Conservation (phyloP, 2,113 vertebrate species). For the Micromys minutus region DNA sequence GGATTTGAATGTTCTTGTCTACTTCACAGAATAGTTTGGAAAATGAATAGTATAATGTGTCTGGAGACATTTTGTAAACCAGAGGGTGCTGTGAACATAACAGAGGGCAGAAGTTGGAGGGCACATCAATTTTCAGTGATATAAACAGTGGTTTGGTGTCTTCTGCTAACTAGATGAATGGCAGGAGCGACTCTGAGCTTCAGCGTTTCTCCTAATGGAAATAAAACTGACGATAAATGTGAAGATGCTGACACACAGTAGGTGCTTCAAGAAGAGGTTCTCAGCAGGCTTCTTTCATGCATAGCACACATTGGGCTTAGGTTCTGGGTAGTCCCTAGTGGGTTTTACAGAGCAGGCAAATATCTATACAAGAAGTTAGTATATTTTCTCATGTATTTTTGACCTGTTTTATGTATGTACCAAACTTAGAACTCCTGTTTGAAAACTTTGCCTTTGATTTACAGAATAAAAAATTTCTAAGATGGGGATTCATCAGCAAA, state of each 20-base stretch:
- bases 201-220: not conserved
- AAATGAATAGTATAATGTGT: not conserved
- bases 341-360: not conserved
- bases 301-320: not conserved
- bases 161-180: not conserved
- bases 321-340: not conserved
- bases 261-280: not conserved
- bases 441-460: constrained; percentile 29
- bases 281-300: not conserved
- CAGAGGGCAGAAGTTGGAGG: not conserved
- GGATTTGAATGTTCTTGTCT: not conserved
- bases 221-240: not conserved
- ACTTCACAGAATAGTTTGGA: not conserved
- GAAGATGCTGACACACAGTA: not conserved
- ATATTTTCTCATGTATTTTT: not conserved
- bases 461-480: not conserved
- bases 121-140: not conserved
- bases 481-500: not conserved
- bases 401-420: not conserved
- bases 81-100: not conserved
- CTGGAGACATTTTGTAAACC: not conserved
- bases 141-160: not conserved
- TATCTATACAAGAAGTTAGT: not conserved
- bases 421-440: not conserved
- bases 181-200: not conserved